Evolutionary conservation across 2,113 vertebrate genomes (phyloP).

Genomic region (Polypterus bichir): DNA sequence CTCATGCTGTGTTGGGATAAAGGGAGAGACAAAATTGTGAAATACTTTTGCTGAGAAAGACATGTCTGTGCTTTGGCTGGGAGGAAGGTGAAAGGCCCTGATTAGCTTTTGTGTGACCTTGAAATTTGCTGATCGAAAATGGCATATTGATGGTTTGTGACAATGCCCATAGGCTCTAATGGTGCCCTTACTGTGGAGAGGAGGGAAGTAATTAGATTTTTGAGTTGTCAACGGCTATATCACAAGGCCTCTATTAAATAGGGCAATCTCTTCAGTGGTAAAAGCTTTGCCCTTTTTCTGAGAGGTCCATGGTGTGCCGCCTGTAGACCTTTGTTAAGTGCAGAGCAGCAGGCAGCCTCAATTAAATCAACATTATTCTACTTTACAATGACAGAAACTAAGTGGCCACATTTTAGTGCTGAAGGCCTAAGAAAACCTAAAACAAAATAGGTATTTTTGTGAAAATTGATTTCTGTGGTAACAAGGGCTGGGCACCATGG

Average conservation of each 20-base stretch:
- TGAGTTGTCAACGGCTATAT: constrained; percentile 11
- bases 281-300: constrained; percentile 11
- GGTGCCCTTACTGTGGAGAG: constrained; percentile 1
- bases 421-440: no score
- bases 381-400: no score
- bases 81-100: constrained; percentile 15
- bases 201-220: constrained; percentile 13
- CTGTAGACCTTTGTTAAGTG: constrained; percentile 1
- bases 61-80: constrained; percentile 24
- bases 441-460: no score
- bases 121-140: constrained; percentile 10
- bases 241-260: constrained; percentile 16
- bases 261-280: constrained; percentile 5
- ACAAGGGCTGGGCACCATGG: no score
- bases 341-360: not conserved
- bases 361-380: not conserved
- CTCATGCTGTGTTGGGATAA: not conserved
- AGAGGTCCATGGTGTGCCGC: constrained; percentile 2
- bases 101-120: constrained; percentile 19
- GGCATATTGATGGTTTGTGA: constrained; percentile 10
- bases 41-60: constrained; percentile 34
- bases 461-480: no score
- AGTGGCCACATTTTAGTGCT: no score
- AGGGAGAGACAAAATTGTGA: constrained; percentile 29
- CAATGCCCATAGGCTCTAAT: constrained; percentile 5